A percentile compares a stretch with the other conserved stretches of the same genome.
phyloP scores from a whole-genome alignment of 2,888 invertebrate genomes.

The Meloe dianella region DNA sequence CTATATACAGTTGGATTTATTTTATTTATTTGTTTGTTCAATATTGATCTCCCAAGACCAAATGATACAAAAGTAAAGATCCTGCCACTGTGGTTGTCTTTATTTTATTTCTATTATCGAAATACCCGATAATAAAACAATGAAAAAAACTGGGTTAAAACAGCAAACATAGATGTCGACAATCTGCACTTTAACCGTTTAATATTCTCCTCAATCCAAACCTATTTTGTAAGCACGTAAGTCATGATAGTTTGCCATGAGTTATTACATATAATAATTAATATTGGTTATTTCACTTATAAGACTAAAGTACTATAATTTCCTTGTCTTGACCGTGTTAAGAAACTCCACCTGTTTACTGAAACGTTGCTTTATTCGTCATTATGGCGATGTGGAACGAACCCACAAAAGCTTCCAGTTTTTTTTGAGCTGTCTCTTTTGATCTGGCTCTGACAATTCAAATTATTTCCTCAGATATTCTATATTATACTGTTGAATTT shows the following conservation, averaged over 20 bases:
- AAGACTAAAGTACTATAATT: not conserved
- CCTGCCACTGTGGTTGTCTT: not conserved
- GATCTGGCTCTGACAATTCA: too few relatives aligned
- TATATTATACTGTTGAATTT: too few relatives aligned
- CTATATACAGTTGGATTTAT: slow-evolving; percentile 4
- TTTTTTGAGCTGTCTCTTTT: too few relatives aligned
- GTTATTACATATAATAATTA: slow-evolving; percentile 1
- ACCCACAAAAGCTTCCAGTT: too few relatives aligned
- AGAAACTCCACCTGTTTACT: not conserved
- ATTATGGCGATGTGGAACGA: too few relatives aligned
- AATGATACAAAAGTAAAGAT: not conserved
- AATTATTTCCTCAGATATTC: too few relatives aligned
- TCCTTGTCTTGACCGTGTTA: not conserved
- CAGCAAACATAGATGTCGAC: not conserved
- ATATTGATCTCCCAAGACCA: slow-evolving; percentile 2
- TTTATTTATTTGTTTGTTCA: not conserved
- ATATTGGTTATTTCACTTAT: not conserved
- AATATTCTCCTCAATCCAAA: not conserved
- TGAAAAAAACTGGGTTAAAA: not conserved
- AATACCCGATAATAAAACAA: not conserved
- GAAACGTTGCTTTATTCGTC: not conserved
- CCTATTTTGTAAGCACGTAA: not conserved
- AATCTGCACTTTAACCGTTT: not conserved
- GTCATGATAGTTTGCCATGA: not conserved
- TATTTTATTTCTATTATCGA: not conserved